phyloP scores from a whole-genome alignment of 2,888 invertebrate genomes.

The Lissocephala sabroskyi region DNA sequence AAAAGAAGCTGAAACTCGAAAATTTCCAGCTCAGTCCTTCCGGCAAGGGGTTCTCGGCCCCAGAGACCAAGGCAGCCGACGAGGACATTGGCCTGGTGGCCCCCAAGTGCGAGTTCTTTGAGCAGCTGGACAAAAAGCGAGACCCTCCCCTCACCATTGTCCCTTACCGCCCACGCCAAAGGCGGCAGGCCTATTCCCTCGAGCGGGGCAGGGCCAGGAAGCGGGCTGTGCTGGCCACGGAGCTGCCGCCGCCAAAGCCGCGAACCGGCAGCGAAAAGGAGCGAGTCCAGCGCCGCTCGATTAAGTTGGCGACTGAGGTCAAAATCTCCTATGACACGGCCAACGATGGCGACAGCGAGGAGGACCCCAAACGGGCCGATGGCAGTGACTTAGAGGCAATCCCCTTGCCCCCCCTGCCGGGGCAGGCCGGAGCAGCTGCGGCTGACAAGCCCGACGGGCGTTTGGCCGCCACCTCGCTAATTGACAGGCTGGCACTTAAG shows the following conservation, averaged over 20 bases:
- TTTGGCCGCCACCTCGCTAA: slow-evolving; percentile 34
- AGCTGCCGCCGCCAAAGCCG: slow-evolving; percentile 67
- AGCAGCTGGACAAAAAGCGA: slow-evolving; percentile 44
- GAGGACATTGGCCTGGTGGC: slow-evolving; percentile 67
- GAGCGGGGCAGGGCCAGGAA: slow-evolving; percentile 53
- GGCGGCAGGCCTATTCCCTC: slow-evolving; percentile 52
- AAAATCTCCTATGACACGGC: slow-evolving; percentile 45
- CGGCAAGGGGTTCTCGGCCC: slow-evolving; percentile 58
- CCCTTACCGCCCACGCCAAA: slow-evolving; percentile 20
- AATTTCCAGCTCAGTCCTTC: slow-evolving; percentile 28
- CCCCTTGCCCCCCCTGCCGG: slow-evolving; percentile 56
- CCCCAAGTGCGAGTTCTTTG: slow-evolving; percentile 66
- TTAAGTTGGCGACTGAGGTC: slow-evolving; percentile 65
- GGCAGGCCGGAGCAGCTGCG: slow-evolving; percentile 10
- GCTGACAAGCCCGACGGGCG: slow-evolving; percentile 13
- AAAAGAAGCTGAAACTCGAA: neutral
- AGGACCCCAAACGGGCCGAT: slow-evolving; percentile 36
- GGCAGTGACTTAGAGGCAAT: slow-evolving; percentile 59
- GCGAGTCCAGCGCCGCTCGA: slow-evolving; percentile 54
- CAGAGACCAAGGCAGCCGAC: slow-evolving; percentile 66
- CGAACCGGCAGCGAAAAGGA: slow-evolving; percentile 36
- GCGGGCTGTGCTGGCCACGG: slow-evolving; percentile 30
- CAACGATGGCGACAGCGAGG: slow-evolving; percentile 34
- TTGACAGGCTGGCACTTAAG: slow-evolving; percentile 54
- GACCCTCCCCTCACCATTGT: slow-evolving; percentile 12